These are phyloP conservation scores for Cyanoramphus novaezelandiae DNA, from an alignment of 2,113 vertebrate genomes.

Conservation along the genomic window DNA sequence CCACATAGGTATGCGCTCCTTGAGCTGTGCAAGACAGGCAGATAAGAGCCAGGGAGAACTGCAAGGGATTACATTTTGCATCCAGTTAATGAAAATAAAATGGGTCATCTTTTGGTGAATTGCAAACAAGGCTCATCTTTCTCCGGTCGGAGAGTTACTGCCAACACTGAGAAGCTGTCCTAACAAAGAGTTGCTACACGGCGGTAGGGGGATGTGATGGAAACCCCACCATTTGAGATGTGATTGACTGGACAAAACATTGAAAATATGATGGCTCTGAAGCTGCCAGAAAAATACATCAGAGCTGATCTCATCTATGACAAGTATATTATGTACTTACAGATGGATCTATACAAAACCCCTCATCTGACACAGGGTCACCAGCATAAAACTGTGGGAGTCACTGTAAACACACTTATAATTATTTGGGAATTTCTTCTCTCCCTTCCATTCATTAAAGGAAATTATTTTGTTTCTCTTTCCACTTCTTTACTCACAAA, in stretches of 20 bases:
- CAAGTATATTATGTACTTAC: constrained; percentile 48
- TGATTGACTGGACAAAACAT: constrained; percentile 67
- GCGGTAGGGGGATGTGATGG: neutral
- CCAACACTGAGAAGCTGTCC: neutral
- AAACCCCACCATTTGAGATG: constrained; percentile 7
- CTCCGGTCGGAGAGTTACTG: neutral
- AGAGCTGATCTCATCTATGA: constrained; percentile 44
- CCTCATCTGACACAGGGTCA: constrained; percentile 33
- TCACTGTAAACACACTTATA: constrained; percentile 29
- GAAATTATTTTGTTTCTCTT: constrained; percentile 22
- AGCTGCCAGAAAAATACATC: constrained; percentile 61
- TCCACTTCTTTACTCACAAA: neutral
- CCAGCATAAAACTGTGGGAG: constrained; percentile 38
- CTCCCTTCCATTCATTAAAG: constrained; percentile 13
- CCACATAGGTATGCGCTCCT: neutral
- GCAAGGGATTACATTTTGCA: neutral
- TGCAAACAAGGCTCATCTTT: neutral
- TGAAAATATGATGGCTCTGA: neutral
- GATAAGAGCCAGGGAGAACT: neutral
- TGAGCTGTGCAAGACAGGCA: neutral
- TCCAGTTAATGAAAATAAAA: neutral
- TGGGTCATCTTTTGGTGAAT: neutral
- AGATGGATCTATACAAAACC: constrained; percentile 52
- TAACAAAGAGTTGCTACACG: neutral
- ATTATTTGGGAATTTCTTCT: constrained; percentile 50